These are phyloP conservation scores for Andinoacara biseriatus DNA, from an alignment of 2,113 vertebrate genomes.

Conservation along the genomic window DNA sequence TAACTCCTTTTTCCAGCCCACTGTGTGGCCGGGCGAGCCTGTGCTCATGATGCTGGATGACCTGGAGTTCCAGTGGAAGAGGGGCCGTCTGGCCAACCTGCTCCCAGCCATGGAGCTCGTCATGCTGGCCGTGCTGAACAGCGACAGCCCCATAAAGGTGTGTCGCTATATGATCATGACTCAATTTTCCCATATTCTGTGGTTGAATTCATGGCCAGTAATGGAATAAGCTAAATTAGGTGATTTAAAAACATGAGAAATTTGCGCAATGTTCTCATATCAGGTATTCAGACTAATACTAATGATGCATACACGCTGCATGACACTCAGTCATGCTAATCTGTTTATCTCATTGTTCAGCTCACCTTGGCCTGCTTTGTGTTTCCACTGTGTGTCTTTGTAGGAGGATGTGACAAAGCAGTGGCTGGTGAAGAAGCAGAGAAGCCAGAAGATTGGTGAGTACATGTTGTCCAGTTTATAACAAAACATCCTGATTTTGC, in stretches of 20 bases:
- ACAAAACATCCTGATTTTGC: background rate
- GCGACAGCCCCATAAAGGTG: constrained; percentile 67
- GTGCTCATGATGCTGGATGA: constrained; percentile 82
- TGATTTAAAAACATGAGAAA: background rate
- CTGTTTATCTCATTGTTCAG: constrained; percentile 1
- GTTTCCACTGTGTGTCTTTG: background rate
- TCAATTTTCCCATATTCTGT: background rate
- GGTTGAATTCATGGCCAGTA: background rate
- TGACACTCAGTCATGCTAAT: constrained; percentile 6
- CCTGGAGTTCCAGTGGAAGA: constrained; percentile 83
- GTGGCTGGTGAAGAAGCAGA: constrained; percentile 80
- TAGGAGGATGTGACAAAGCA: constrained; percentile 79
- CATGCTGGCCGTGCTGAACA: constrained; percentile 74
- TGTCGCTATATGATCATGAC: background rate
- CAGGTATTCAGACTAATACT: background rate
- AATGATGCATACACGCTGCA: background rate
- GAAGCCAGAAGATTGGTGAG: constrained; percentile 75
- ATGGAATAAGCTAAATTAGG: background rate
- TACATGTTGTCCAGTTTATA: background rate
- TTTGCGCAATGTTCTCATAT: background rate
- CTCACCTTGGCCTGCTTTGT: constrained; percentile 21
- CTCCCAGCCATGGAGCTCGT: constrained; percentile 80
- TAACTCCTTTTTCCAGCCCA: constrained; percentile 45
- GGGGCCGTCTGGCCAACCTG: constrained; percentile 74
- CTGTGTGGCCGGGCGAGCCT: constrained; percentile 78